A percentile compares a stretch with the other conserved stretches of the same genome.
phyloP scores from a whole-genome alignment of 1,140 invertebrate species.

The Caenorhabditis inopinata region DNA sequence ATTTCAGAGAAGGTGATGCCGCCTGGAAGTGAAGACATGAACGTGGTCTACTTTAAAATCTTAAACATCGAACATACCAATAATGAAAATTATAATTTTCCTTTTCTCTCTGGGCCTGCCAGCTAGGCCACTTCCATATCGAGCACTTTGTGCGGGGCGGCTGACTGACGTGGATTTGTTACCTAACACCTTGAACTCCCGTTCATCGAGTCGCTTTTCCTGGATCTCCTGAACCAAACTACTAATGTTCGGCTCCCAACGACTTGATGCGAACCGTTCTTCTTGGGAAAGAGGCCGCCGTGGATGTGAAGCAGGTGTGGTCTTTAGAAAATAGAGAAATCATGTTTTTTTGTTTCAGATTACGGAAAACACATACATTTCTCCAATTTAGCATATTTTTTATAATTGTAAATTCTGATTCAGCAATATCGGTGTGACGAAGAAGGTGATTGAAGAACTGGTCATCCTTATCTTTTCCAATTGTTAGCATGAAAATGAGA shows the following conservation, averaged over 20 bases:
- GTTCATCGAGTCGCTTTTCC: neutral
- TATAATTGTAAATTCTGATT: neutral
- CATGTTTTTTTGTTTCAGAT: neutral
- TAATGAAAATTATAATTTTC: neutral
- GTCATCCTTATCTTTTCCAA: neutral
- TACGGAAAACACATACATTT: neutral
- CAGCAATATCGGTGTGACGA: neutral
- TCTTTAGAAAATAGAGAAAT: neutral
- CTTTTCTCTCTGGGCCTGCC: neutral
- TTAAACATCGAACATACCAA: neutral
- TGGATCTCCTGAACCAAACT: neutral
- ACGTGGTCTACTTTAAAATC: too few relatives aligned
- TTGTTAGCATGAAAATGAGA: conserved; percentile 1
- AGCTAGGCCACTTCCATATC: neutral
- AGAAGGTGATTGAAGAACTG: neutral
- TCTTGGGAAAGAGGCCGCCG: neutral
- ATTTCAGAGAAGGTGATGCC: neutral
- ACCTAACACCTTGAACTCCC: neutral
- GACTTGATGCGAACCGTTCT: neutral
- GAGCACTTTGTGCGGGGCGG: neutral
- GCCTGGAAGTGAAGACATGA: neutral
- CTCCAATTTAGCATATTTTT: neutral
- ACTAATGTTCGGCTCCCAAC: neutral
- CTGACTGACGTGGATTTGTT: neutral
- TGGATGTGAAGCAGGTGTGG: neutral